These are phyloP conservation scores for Caenorhabditis panamensis DNA, from an alignment of 2,888 invertebrate genomes.

Conservation along the genomic window DNA sequence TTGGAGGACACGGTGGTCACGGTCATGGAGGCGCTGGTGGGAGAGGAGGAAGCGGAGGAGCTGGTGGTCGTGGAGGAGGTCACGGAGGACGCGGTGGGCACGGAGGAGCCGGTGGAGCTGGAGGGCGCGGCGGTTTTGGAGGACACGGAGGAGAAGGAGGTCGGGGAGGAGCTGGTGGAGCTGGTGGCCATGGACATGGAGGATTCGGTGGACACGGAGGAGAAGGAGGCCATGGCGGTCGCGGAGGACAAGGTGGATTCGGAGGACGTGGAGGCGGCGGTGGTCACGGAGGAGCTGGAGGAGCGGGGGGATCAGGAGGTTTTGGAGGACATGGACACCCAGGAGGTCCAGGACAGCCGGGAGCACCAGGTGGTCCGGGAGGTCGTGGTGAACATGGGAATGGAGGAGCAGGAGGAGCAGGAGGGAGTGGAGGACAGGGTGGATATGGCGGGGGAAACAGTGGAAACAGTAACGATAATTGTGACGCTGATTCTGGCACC, in stretches of 20 bases:
- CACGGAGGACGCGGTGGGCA: not conserved
- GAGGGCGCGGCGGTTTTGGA: slow-evolving; percentile 8
- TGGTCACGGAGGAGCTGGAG: slow-evolving; percentile 9
- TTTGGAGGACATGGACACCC: not conserved
- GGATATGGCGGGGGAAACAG: not conserved
- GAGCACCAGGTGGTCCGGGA: slow-evolving; percentile 6
- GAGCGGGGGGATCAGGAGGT: not conserved
- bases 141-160: slow-evolving; percentile 4
- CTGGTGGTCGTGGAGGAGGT: slow-evolving; percentile 7
- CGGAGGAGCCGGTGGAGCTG: slow-evolving; percentile 13
- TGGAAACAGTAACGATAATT: not conserved
- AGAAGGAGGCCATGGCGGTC: slow-evolving; percentile 3
- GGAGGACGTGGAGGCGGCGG: slow-evolving; percentile 20
- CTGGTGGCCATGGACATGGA: slow-evolving; percentile 3
- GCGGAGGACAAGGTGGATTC: not conserved
- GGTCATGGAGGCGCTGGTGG: slow-evolving; percentile 1
- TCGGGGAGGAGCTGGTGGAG: not conserved
- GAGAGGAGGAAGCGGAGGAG: not conserved
- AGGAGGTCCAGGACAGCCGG: not conserved
- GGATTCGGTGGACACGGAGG: slow-evolving; percentile 2
- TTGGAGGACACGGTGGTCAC: slow-evolving; percentile 14
- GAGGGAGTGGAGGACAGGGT: not conserved
- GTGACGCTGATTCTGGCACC: not conserved
- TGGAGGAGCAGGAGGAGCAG: not conserved
- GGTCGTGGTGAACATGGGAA: not conserved